Evolutionary conservation across 2,797 vertebrate species (phyloP).

Genomic region (Poecilia wingei): DNA sequence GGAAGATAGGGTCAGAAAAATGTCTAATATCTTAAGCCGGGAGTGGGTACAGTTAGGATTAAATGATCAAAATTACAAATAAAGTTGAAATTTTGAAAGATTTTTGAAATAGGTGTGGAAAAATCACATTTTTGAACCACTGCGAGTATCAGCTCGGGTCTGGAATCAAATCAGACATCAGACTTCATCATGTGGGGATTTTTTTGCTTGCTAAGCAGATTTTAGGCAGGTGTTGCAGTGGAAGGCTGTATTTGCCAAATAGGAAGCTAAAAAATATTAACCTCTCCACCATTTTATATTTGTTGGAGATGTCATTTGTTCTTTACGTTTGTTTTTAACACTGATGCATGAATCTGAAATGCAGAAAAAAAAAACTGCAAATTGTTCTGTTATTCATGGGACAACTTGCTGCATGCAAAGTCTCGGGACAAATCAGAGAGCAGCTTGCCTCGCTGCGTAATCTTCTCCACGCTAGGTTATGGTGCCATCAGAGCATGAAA

Average conservation of each 20-base stretch:
- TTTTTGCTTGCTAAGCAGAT: not conserved
- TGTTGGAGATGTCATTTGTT: not conserved
- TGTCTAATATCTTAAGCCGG: not conserved
- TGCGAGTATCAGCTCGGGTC: not conserved
- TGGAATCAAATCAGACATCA: not conserved
- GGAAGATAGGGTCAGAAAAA: not conserved
- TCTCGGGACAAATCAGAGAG: conserved; percentile 41
- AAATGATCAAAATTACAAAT: not conserved
- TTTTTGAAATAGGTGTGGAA: not conserved
- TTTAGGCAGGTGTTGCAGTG: not conserved
- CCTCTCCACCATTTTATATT: not conserved
- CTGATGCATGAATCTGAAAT: conserved; percentile 1
- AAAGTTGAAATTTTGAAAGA: not conserved
- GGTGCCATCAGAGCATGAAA: conserved; percentile 62
- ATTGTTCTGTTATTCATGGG: not conserved
- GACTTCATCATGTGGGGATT: not conserved
- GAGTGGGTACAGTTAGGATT: not conserved
- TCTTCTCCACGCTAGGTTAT: conserved; percentile 44
- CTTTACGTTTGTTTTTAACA: not conserved
- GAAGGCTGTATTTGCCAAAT: not conserved
- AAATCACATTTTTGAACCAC: not conserved
- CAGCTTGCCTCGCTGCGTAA: conserved; percentile 60
- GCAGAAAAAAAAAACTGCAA: not conserved
- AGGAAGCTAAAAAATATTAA: not conserved
- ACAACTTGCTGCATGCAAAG: conserved; percentile 2